Evolutionary conservation across 1,140 invertebrate genomes (phyloP), one percentile per base, ranked within the genome.

Genomic region (Lordiphosa collinella): DNA sequence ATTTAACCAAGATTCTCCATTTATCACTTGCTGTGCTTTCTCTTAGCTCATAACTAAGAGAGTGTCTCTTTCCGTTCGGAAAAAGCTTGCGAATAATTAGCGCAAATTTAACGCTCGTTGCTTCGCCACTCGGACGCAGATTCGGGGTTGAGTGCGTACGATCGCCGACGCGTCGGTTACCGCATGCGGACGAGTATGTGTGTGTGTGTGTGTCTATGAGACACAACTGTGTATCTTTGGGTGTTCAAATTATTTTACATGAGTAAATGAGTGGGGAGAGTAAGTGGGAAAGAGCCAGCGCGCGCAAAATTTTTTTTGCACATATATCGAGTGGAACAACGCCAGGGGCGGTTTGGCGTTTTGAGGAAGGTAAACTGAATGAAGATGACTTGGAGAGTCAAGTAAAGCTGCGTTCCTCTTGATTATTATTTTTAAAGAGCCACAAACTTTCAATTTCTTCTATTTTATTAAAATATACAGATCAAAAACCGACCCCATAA

Each of bases 11-110:
- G 31, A 31, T 34, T 14, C 11, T 63, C 36, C 13, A 14, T 22
- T 22, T 51, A 63, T 49, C 31, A 32, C 47, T 36, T 22, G 16
- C 9, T 29, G 8, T 22, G 53, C 53, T 66, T 66, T 58, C 63
- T 66, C 63, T 66, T 66, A 9, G 40, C n/a, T 46, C 11, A 53
- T 44, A 11, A 12, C 32, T 51, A 66, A 66, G 63, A 66, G 61
- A 36, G 43, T 14, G 29, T 8, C 22, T n/a, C 29, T 37, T 40
- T 13, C n/a, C 35, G 34, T 12, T 10, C 12, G 41, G 38, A 16
- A 55, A 78, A 62, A 76, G 67, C 72, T 84, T 67, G 78, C 76
- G 58, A 82, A 82, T 82, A 84, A 82, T 82, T 82, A 84, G 76
- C 78, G 76, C 78, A 68, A 71, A 82, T 76, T 76, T 67, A 80